Evolutionary conservation across 2,797 vertebrate genomes (phyloP).

Genomic region (Momotus momota): DNA sequence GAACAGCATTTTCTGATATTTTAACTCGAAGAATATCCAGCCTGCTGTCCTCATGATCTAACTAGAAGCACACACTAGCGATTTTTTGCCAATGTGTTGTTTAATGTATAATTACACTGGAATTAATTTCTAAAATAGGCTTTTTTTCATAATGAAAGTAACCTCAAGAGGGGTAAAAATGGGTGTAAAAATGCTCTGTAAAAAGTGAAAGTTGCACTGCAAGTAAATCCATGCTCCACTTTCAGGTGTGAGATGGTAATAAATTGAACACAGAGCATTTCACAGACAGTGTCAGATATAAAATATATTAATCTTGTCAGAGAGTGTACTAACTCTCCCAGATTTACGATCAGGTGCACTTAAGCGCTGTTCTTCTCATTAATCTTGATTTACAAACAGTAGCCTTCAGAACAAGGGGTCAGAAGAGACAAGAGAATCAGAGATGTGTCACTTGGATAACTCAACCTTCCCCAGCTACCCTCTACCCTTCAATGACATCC

Average conservation of each 20-base stretch:
- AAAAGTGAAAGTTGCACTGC: slow-evolving; percentile 8
- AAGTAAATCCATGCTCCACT: not conserved
- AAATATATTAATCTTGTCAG: slow-evolving; percentile 66
- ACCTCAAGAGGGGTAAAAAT: slow-evolving; percentile 19
- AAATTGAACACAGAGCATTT: slow-evolving; percentile 32
- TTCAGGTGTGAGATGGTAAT: slow-evolving; percentile 32
- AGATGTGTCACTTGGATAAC: slow-evolving; percentile 28
- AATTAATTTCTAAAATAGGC: not conserved
- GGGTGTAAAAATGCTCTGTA: not conserved
- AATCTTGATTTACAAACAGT: slow-evolving; percentile 78
- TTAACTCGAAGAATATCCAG: not conserved
- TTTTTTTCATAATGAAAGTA: not conserved
- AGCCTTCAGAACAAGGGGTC: slow-evolving; percentile 47
- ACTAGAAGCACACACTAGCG: not conserved
- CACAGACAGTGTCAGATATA: slow-evolving; percentile 44
- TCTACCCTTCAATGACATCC: slow-evolving; percentile 36
- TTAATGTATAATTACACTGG: not conserved
- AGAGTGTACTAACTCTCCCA: slow-evolving; percentile 61
- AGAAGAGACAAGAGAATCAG: slow-evolving; percentile 28
- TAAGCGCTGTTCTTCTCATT: slow-evolving; percentile 66
- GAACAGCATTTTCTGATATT: not conserved
- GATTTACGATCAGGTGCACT: slow-evolving; percentile 71
- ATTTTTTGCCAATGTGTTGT: not conserved
- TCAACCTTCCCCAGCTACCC: slow-evolving; percentile 11
- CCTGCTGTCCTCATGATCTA: not conserved